These are phyloP conservation scores for Lucilia cuprina DNA, from an alignment of 1,140 invertebrate genomes.

Conservation along the genomic window DNA sequence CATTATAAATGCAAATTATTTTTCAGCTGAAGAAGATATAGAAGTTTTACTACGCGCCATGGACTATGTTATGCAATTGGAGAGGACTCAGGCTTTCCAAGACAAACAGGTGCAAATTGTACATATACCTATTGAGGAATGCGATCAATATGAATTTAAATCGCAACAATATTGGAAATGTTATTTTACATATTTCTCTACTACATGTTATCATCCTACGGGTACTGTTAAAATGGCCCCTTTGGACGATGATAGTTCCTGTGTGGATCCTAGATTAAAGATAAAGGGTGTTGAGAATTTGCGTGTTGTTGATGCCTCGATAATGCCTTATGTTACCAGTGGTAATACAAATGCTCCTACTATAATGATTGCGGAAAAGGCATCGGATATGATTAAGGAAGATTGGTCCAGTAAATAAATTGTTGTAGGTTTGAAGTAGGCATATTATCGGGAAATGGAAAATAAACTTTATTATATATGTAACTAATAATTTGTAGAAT, in stretches of 20 bases:
- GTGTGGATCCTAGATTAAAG: slow-evolving; percentile 62
- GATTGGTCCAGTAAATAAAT: slow-evolving; percentile 64
- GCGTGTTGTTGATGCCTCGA: slow-evolving; percentile 48
- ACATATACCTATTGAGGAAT: slow-evolving; percentile 40
- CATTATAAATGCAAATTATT: slow-evolving; percentile 76
- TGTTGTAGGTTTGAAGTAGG: too few species aligned
- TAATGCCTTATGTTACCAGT: slow-evolving; percentile 47
- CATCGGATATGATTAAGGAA: slow-evolving; percentile 72
- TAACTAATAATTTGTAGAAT: too few species aligned
- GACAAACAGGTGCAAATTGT: slow-evolving; percentile 52
- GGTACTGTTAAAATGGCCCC: slow-evolving; percentile 70
- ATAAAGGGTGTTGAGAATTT: slow-evolving; percentile 65
- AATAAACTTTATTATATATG: too few species aligned
- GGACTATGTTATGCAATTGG: slow-evolving; percentile 46
- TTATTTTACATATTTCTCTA: slow-evolving; percentile 65
- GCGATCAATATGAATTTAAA: slow-evolving; percentile 48
- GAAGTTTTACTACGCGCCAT: slow-evolving; percentile 73
- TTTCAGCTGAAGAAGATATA: slow-evolving; percentile 69
- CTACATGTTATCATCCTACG: slow-evolving; percentile 66
- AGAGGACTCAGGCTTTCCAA: slow-evolving; percentile 39
- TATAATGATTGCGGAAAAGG: slow-evolving; percentile 75
- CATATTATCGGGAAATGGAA: too few species aligned
- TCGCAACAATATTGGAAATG: slow-evolving; percentile 67
- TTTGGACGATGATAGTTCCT: slow-evolving; percentile 59
- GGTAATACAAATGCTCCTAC: slow-evolving; percentile 47